Percentiles rank a stretch among this genome's conserved stretches.
These are phyloP conservation scores for Blastobasis adustella DNA, from an alignment of 2,888 invertebrate species.

Conservation along the genomic window DNA sequence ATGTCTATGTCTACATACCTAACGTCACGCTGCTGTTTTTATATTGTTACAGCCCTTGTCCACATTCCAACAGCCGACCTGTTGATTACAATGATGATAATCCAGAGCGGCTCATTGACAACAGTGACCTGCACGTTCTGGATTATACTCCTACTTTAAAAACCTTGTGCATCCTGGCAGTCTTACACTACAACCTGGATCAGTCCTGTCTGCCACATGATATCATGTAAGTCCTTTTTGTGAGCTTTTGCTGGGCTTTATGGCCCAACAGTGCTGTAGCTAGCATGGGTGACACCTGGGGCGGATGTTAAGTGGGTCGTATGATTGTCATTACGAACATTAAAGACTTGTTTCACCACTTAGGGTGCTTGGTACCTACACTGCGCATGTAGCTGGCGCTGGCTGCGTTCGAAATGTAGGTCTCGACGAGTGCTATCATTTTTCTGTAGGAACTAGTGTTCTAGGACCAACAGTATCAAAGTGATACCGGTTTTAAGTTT, in stretches of 20 bases:
- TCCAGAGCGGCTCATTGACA: conserved; percentile 79
- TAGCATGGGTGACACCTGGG: too few species aligned
- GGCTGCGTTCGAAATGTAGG: too few species aligned
- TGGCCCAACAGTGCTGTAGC: neutral
- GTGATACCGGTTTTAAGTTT: too few species aligned
- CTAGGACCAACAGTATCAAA: too few species aligned
- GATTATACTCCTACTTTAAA: conserved; percentile 86
- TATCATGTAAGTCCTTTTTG: conserved; percentile 68
- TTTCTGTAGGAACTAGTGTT: too few species aligned
- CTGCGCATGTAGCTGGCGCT: too few species aligned
- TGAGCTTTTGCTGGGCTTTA: neutral
- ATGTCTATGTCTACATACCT: too few species aligned
- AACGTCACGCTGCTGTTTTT: neutral
- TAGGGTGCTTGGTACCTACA: too few species aligned
- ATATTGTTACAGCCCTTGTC: conserved; percentile 35
- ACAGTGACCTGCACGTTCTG: conserved; percentile 87
- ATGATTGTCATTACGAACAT: too few species aligned
- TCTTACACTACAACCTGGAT: conserved; percentile 79
- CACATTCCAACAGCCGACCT: conserved; percentile 21
- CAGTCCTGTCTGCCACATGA: conserved; percentile 77
- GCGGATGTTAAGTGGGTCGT: too few species aligned
- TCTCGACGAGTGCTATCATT: too few species aligned
- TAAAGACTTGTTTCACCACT: too few species aligned
- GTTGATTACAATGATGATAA: conserved; percentile 37
- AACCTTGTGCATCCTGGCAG: conserved; percentile 80